phyloP scores from a whole-genome alignment of 53 echinoderm and acorn worm species.

The Stichopus horrens region DNA sequence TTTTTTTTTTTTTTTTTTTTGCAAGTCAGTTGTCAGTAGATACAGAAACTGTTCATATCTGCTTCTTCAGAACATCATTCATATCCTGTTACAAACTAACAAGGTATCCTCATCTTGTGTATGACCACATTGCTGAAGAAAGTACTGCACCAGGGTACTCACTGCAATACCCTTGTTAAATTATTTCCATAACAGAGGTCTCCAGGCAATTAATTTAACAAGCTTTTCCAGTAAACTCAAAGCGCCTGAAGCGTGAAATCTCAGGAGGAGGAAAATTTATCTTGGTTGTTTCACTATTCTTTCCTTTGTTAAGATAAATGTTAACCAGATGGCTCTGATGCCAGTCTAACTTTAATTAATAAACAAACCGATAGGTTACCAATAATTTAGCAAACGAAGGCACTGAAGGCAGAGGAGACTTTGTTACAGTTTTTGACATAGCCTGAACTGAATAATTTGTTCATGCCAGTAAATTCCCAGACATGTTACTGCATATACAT shows the following conservation, averaged over 20 bases:
- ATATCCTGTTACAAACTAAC: too few species aligned
- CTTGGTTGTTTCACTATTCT: neutral
- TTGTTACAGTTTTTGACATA: neutral
- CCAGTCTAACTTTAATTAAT: neutral
- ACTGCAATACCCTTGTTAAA: too few species aligned
- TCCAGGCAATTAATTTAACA: neutral
- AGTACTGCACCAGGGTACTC: too few species aligned
- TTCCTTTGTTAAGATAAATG: neutral
- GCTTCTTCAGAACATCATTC: too few species aligned
- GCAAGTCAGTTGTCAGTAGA: too few species aligned
- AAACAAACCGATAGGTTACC: neutral
- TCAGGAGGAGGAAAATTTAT: neutral
- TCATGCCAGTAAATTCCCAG: neutral
- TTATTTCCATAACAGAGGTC: neutral
- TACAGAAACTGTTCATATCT: too few species aligned
- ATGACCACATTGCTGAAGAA: too few species aligned
- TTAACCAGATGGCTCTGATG: conserved; percentile 3
- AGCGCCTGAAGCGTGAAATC: neutral
- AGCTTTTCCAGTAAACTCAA: neutral
- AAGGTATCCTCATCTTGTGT: too few species aligned
- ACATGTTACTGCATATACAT: neutral
- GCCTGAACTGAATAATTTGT: neutral
- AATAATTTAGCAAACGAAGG: neutral
- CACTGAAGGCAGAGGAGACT: neutral
- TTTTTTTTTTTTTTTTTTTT: too few species aligned